Conservation (phyloP, 1,140 invertebrate genomes). For the Ostrea edulis region DNA sequence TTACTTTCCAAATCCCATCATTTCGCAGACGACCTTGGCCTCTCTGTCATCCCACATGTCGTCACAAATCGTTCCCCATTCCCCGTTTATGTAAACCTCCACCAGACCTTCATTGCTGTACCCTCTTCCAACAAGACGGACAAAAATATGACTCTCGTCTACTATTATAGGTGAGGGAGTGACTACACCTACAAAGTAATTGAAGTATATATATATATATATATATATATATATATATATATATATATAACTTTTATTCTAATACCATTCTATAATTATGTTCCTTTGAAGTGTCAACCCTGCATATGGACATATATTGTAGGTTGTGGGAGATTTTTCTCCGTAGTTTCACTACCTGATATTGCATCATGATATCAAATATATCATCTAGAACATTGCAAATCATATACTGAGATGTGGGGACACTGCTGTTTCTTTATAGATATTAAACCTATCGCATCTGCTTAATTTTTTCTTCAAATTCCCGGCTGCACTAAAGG, state of each 20-base stretch:
- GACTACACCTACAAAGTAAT: slow-evolving; percentile 49
- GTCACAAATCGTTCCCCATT: slow-evolving; percentile 95
- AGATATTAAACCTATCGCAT: too few relatives aligned
- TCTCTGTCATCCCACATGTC: slow-evolving; percentile 94
- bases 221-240: neutral
- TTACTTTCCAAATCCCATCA: slow-evolving; percentile 82
- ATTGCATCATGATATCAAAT: too few relatives aligned
- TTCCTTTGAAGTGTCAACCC: too few relatives aligned
- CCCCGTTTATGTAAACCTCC: slow-evolving; percentile 90
- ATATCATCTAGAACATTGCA: too few relatives aligned
- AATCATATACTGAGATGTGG: too few relatives aligned
- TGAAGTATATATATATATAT: too few relatives aligned
- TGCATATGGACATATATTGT: too few relatives aligned
- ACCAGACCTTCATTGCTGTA: slow-evolving; percentile 87
- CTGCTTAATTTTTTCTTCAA: too few relatives aligned
- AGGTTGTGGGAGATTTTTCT: too few relatives aligned
- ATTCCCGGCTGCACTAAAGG: too few relatives aligned
- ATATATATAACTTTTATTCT: neutral
- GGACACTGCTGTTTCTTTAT: too few relatives aligned
- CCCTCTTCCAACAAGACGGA: slow-evolving; percentile 71
- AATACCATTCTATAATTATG: neutral
- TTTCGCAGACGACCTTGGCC: slow-evolving; percentile 89
- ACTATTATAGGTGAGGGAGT: slow-evolving; percentile 59
- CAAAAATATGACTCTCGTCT: slow-evolving; percentile 61
- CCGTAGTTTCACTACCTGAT: too few relatives aligned